These are phyloP conservation scores for Aspidoscelis tigris DNA, from an alignment of 2,113 vertebrate genomes.

Conservation along the genomic window DNA sequence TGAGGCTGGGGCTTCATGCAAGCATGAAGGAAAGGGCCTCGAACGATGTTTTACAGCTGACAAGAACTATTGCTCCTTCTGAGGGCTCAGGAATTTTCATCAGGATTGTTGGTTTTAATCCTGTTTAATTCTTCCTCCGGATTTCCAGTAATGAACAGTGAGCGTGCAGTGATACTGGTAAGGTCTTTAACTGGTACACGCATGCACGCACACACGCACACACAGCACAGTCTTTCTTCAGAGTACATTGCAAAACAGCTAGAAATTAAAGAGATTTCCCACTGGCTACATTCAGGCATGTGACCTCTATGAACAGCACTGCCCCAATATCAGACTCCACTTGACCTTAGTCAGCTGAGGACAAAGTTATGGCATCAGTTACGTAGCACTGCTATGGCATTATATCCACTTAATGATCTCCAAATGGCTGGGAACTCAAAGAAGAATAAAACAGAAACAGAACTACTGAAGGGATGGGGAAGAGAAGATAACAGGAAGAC, in stretches of 20 bases:
- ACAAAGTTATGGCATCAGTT: background rate
- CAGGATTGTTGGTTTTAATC: background rate
- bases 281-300: background rate
- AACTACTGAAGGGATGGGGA: background rate
- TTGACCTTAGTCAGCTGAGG: background rate
- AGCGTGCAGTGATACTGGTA: background rate
- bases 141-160: background rate
- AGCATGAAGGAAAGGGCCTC: background rate
- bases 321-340: background rate
- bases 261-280: background rate
- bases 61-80: background rate
- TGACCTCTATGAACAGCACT: background rate
- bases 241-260: too few species aligned
- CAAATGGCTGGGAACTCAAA: background rate
- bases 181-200: background rate
- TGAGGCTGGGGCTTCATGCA: background rate
- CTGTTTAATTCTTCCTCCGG: conserved; percentile 1
- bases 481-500: background rate
- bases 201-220: too few species aligned
- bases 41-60: background rate
- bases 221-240: too few species aligned
- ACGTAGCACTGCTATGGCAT: background rate
- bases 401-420: background rate
- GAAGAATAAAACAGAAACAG: background rate
- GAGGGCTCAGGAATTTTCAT: background rate